Base-by-base conservation (phyloP, 2,888 invertebrate genomes). In the Campoplex nolae region DNA sequence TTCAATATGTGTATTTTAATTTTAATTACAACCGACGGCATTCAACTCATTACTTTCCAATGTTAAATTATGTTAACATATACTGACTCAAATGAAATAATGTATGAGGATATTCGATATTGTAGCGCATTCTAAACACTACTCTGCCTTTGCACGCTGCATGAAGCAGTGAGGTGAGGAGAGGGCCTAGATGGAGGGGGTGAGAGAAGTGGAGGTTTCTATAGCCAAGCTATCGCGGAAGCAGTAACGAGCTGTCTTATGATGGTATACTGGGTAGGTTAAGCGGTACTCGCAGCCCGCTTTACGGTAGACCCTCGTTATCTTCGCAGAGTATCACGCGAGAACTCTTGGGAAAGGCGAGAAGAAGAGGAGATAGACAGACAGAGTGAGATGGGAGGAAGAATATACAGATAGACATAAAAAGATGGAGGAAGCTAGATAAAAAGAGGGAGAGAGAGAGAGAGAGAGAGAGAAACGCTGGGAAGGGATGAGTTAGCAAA, bases 251-350 rank as follows among this genome's bases (percentile, higher is more conserved):
- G 88, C 84, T 84, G 86, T 86, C 85, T 83, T 78, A 80, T 86
- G 74, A 76, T 67, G 70, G 77, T 79, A 82, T 84, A 84, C 76
- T 68, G 67, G 78, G 35, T 65, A 83, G 67, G 84, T 81, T 83
- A 89, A 86, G 84, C 85, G 87, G 87, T 85, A 87, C 84, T 88
- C 87, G 86, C 76, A 81, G 83, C 83, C 45, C 73, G 86, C 89
- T 91, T 91, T 89, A 90, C 88, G 90, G 88, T 89, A 85, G 88
- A 88, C 88, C 88, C 90, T 91, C 91, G 91, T 91, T 91, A 91
- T 90, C 90, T 88, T 81, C 68, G 71, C 81, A 65, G 84, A 86
- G 87, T 87, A 87, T 86, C 84, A 79, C 82, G 83, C 67, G 58
- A 58, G 58, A 65, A 68, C 74, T 74, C 74, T 54, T 23, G 74